Conservation (phyloP, 1,140 invertebrate genomes). For the Ladona fulva region DNA sequence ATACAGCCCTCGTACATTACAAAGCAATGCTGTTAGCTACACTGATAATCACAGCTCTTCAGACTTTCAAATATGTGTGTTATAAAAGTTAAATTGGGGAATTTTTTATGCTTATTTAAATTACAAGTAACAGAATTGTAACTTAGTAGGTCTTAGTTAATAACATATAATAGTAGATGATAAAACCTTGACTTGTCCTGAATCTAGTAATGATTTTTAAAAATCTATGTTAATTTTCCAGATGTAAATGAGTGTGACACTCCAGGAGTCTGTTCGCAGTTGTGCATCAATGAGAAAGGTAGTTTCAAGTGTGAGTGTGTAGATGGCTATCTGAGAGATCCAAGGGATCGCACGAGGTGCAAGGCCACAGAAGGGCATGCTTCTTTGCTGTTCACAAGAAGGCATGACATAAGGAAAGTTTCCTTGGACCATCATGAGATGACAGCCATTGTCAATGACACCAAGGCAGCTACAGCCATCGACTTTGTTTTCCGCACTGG, state of each 20-base stretch:
- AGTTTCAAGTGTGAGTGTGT: conserved; percentile 88
- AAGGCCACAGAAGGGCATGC: conserved; percentile 81
- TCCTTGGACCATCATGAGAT: conserved; percentile 82
- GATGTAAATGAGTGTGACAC: conserved; percentile 90
- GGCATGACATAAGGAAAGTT: conserved; percentile 82
- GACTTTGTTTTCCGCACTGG: conserved; percentile 84
- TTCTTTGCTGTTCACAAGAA: conserved; percentile 70
- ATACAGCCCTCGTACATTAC: no score
- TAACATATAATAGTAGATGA: no score
- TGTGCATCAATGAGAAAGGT: conserved; percentile 84
- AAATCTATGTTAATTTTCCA: conserved; percentile 29
- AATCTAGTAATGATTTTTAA: no score
- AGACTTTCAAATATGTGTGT: no score
- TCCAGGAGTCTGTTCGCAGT: conserved; percentile 83
- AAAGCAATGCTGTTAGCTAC: no score
- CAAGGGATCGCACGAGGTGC: conserved; percentile 69
- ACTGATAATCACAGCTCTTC: no score
- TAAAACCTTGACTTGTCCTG: no score
- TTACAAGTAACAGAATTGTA: no score
- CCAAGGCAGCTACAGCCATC: conserved; percentile 74
- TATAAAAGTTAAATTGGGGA: no score
- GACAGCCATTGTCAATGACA: conserved; percentile 79
- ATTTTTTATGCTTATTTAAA: no score
- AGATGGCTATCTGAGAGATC: conserved; percentile 75
- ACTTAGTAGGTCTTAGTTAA: no score